Conservation (phyloP, 2,797 vertebrate genomes). For the Sparus aurata region DNA sequence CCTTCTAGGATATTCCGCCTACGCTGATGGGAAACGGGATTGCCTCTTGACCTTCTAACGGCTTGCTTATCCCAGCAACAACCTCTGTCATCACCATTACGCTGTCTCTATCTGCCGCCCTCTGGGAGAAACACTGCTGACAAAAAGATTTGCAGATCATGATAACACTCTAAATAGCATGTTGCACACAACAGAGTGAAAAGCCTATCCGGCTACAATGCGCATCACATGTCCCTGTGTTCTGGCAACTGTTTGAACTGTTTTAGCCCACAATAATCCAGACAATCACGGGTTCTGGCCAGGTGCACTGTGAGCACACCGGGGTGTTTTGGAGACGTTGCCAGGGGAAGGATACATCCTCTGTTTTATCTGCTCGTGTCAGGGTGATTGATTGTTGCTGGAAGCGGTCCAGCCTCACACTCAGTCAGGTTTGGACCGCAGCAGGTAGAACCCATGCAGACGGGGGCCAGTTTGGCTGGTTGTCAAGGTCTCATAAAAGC, state of each 20-base stretch:
- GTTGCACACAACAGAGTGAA: constrained; percentile 14
- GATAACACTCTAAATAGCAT: constrained; percentile 30
- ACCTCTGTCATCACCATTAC: constrained; percentile 48
- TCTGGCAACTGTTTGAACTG: constrained; percentile 47
- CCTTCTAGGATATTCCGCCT: constrained; percentile 12
- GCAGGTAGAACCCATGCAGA: constrained; percentile 56
- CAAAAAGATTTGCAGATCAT: constrained; percentile 44
- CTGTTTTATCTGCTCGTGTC: constrained; percentile 69
- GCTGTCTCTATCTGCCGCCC: constrained; percentile 19
- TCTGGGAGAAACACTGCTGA: constrained; percentile 47
- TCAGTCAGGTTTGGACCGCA: constrained; percentile 48
- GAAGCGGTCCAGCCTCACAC: constrained; percentile 64
- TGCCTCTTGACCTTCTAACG: constrained; percentile 57
- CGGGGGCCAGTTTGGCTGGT: constrained; percentile 51
- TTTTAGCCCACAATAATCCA: constrained; percentile 47
- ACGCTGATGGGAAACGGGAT: constrained; percentile 43
- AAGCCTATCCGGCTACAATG: constrained; percentile 29
- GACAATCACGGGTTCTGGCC: constrained; percentile 51
- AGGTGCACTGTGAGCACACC: constrained; percentile 57
- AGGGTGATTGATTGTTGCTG: constrained; percentile 73
- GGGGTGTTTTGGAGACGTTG: constrained; percentile 55
- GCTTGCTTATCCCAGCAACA: constrained; percentile 41
- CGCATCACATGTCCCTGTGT: constrained; percentile 38
- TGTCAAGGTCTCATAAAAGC: constrained; percentile 63
- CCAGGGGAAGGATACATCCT: constrained; percentile 58